Conservation (phyloP, 2,797 vertebrate genomes). For the Acipenser transmontanus region DNA sequence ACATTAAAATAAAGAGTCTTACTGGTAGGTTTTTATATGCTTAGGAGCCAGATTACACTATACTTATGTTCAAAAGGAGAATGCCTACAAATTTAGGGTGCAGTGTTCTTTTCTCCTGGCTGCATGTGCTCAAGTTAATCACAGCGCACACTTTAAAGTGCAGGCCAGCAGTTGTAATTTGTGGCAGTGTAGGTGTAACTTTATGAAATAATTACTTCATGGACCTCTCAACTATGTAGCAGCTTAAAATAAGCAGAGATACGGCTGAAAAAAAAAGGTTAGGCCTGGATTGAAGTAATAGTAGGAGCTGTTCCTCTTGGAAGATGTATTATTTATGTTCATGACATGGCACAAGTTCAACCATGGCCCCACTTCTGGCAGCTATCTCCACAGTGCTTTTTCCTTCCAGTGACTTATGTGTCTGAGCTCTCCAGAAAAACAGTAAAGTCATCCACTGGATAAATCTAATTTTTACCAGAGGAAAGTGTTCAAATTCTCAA, state of each 20-base stretch:
- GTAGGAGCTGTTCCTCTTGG: constrained; percentile 42
- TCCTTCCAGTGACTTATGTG: constrained; percentile 51
- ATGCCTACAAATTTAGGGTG: constrained; percentile 23
- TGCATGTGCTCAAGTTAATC: constrained; percentile 41
- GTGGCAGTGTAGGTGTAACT: constrained; percentile 52
- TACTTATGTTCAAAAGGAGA: constrained; percentile 27
- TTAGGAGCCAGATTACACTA: constrained; percentile 19
- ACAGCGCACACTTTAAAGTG: constrained; percentile 44
- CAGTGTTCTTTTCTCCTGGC: constrained; percentile 38
- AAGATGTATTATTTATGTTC: constrained; percentile 70
- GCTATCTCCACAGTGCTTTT: constrained; percentile 46
- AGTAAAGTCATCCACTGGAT: constrained; percentile 48
- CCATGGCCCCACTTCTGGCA: constrained; percentile 47
- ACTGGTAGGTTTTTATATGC: no score
- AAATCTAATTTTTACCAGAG: constrained; percentile 46
- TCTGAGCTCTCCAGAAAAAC: constrained; percentile 49
- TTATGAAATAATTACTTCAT: constrained; percentile 60
- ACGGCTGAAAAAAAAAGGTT: constrained; percentile 27
- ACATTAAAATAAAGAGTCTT: no score
- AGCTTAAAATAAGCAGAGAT: constrained; percentile 62
- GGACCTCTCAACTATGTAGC: no score
- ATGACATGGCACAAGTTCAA: constrained; percentile 63
- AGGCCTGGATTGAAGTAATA: constrained; percentile 55
- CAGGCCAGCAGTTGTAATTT: constrained; percentile 45
- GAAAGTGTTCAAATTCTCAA: constrained; percentile 54